Conservation (phyloP, 1,140 invertebrate genomes). For the Belonocnema kinseyi region DNA sequence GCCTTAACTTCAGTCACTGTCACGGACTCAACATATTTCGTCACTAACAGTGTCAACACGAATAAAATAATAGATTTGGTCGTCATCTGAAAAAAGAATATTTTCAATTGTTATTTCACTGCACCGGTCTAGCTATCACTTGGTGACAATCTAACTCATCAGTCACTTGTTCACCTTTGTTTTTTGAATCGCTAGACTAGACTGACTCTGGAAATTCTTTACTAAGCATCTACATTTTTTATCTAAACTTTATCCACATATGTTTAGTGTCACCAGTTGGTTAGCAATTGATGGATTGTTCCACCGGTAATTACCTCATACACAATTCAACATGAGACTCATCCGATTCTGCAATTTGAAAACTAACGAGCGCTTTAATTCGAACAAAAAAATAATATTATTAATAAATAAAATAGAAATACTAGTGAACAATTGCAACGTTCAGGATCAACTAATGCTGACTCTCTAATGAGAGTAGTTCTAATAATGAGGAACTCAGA, state of each 20-base stretch:
- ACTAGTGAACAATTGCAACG: conserved; percentile 18
- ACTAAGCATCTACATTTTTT: not conserved
- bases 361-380: not conserved
- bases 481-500: conserved; percentile 48
- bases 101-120: too few relatives aligned
- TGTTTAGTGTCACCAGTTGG: conserved; percentile 16
- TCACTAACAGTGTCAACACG: conserved; percentile 50
- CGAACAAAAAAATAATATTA: not conserved
- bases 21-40: conserved; percentile 44
- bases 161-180: too few relatives aligned
- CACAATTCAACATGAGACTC: conserved; percentile 32
- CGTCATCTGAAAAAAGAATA: conserved; percentile 60
- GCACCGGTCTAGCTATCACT: not conserved
- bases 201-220: not conserved
- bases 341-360: conserved; percentile 16
- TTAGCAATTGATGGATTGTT: conserved; percentile 47
- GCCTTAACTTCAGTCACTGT: conserved; percentile 76
- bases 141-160: not conserved
- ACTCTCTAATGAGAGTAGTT: conserved; percentile 43
- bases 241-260: not conserved
- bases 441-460: not conserved
- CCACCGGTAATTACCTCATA: conserved; percentile 44
- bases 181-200: not conserved
- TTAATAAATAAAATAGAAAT: too few relatives aligned
- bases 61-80: conserved; percentile 50